Evolutionary conservation across 2,797 vertebrate genomes (phyloP).

Genomic region (Diplodus puntazzo): DNA sequence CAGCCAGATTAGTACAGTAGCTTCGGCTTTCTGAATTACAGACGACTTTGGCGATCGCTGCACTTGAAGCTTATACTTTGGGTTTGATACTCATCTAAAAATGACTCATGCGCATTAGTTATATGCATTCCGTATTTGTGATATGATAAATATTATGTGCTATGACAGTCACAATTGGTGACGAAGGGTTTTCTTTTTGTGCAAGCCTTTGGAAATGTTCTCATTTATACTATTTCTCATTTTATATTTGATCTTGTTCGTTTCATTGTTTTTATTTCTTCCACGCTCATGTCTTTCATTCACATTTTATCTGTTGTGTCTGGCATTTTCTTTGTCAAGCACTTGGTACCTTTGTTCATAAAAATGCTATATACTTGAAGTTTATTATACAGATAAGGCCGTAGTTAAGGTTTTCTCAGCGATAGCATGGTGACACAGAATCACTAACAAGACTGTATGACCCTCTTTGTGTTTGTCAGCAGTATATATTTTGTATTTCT

Average conservation of each 20-base stretch:
- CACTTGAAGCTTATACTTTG: conserved; percentile 3
- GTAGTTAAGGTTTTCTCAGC: not conserved
- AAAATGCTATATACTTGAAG: too few species aligned
- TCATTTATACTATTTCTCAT: too few species aligned
- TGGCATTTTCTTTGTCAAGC: too few species aligned
- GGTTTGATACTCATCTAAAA: conserved; percentile 7
- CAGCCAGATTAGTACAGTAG: conserved; percentile 17
- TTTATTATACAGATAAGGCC: too few species aligned
- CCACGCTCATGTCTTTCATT: too few species aligned
- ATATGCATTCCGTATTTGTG: conserved; percentile 5
- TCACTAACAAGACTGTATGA: not conserved
- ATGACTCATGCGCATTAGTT: not conserved
- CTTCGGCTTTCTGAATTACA: conserved; percentile 13
- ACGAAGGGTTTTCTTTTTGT: too few species aligned
- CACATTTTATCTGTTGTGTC: too few species aligned
- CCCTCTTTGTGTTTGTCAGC: not conserved
- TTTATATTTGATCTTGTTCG: too few species aligned
- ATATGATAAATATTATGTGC: not conserved
- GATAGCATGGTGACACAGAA: not conserved
- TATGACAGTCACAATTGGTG: too few species aligned
- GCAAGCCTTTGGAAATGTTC: too few species aligned
- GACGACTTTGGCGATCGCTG: not conserved
- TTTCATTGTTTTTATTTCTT: too few species aligned
- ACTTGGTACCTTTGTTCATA: too few species aligned
- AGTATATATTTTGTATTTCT: not conserved